These are phyloP conservation scores for Carpatolechia fugitivella DNA, from an alignment of 2,888 invertebrate genomes.

Conservation along the genomic window DNA sequence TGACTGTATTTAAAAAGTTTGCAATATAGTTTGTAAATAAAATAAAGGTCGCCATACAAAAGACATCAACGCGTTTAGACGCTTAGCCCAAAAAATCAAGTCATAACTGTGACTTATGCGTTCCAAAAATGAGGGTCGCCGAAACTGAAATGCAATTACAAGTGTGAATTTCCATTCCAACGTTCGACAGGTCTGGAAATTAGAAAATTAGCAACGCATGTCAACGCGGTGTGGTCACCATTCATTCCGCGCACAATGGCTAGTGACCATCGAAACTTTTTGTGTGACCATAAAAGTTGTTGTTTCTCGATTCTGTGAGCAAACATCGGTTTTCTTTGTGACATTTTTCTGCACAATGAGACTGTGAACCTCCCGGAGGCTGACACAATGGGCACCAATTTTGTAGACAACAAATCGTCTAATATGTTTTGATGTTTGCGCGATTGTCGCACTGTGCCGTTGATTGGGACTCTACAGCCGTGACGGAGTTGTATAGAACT, in stretches of 20 bases:
- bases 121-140: neutral
- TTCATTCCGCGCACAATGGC: conserved; percentile 52
- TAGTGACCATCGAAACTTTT: conserved; percentile 24
- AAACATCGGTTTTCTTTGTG: conserved; percentile 42
- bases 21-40: neutral
- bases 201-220: conserved; percentile 70
- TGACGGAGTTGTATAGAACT: conserved; percentile 42
- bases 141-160: conserved; percentile 18
- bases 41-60: conserved; percentile 10
- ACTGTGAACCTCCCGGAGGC: conserved; percentile 61
- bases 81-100: conserved; percentile 5
- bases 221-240: conserved; percentile 69
- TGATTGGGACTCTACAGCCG: conserved; percentile 62
- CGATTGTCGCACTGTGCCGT: conserved; percentile 48
- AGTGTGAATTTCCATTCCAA: conserved; percentile 19
- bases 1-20: neutral
- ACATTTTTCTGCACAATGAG: conserved; percentile 52
- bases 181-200: conserved; percentile 41
- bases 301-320: conserved; percentile 50
- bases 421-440: conserved; percentile 76
- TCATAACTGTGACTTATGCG: conserved; percentile 8
- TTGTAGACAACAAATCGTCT: conserved; percentile 61
- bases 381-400: conserved; percentile 62
- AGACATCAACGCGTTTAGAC: conserved; percentile 17
- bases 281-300: conserved; percentile 36